A percentile compares a stretch with the other conserved stretches of the same genome.
Conservation (phyloP, 1,140 invertebrate genomes). For the Drosophila aff. region DNA sequence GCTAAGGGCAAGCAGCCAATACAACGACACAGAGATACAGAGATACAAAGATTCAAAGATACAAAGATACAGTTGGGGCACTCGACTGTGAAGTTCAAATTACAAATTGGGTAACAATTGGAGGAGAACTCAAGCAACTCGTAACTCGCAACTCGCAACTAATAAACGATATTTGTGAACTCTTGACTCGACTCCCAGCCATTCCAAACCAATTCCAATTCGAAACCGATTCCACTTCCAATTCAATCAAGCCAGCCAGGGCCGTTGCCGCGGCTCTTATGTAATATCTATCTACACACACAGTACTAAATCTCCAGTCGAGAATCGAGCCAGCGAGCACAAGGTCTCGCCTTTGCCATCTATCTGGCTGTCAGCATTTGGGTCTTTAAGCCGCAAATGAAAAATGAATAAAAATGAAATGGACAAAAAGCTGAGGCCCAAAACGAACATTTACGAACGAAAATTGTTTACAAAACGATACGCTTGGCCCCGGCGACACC, state of each 20-base stretch:
- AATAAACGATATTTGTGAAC: constrained; percentile 51
- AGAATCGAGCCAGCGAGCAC: constrained; percentile 60
- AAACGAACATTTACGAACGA: constrained; percentile 14
- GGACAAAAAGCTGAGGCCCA: constrained; percentile 5
- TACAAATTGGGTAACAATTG: constrained; percentile 54
- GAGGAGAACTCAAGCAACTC: constrained; percentile 10
- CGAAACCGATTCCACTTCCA: constrained; percentile 47
- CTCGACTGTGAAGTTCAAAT: constrained; percentile 50
- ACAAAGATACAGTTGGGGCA: constrained; percentile 36
- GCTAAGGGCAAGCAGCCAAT: constrained; percentile 35
- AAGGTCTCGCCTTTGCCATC: constrained; percentile 68
- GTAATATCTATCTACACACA: constrained; percentile 52
- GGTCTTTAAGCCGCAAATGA: constrained; percentile 48
- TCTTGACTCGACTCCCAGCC: constrained; percentile 40
- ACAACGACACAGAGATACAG: constrained; percentile 13
- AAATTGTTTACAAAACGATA: constrained; percentile 64
- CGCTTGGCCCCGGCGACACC: constrained; percentile 54
- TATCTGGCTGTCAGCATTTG: constrained; percentile 73
- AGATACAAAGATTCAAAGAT: constrained; percentile 12
- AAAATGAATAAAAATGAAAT: constrained; percentile 48
- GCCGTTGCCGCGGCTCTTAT: constrained; percentile 54
- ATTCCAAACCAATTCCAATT: constrained; percentile 20
- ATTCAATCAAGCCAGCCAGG: constrained; percentile 74
- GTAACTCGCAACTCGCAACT: constrained; percentile 15
- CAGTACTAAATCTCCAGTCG: constrained; percentile 14